Evolutionary conservation across 2,797 vertebrate species (phyloP).

Genomic region (Heteromormyrus szaboi): DNA sequence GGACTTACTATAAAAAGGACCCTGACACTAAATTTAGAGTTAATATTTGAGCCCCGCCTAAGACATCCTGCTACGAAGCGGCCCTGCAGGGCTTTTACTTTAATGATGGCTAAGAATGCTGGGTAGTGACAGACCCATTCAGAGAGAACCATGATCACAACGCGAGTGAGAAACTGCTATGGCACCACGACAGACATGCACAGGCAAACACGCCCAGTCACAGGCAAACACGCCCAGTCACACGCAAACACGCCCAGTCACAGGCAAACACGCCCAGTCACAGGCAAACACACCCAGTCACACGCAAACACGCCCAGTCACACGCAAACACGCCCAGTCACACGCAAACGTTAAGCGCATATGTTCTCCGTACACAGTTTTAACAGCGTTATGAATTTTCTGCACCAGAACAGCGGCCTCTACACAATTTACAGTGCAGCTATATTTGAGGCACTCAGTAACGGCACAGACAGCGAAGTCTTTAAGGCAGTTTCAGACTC

Average conservation of each 20-base stretch:
- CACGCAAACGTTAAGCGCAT: background rate
- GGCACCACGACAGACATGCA: background rate
- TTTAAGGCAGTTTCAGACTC: constrained; percentile 39
- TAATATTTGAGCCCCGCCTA: background rate
- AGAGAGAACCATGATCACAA: background rate
- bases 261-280: too few relatives aligned
- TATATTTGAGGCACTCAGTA: constrained; percentile 23
- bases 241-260: too few relatives aligned
- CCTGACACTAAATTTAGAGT: background rate
- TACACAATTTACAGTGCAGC: constrained; percentile 26
- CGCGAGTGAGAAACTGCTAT: background rate
- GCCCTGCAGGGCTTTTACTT: too few relatives aligned
- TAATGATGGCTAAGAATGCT: background rate
- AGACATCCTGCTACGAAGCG: background rate
- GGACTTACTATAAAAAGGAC: constrained; percentile 3
- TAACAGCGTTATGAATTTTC: constrained; percentile 17
- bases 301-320: background rate
- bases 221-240: background rate
- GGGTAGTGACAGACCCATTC: background rate
- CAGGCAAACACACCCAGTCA: background rate
- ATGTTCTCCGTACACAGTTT: constrained; percentile 1
- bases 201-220: background rate
- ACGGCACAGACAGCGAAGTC: constrained; percentile 30
- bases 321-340: background rate
- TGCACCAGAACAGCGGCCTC: constrained; percentile 33